phyloP scores from a whole-genome alignment of 2,888 invertebrate genomes.

The Serripes groenlandicus region DNA sequence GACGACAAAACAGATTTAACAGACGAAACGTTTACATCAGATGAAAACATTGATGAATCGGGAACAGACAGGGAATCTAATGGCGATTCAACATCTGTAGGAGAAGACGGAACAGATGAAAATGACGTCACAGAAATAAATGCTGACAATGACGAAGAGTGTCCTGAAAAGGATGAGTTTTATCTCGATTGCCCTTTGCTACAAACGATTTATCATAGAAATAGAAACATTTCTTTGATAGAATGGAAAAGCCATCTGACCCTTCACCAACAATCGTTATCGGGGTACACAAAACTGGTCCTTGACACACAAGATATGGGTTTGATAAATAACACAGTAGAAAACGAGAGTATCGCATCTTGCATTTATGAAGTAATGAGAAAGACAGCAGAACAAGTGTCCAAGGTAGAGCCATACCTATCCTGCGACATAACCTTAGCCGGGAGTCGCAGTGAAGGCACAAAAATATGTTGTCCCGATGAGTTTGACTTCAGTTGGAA shows the following conservation, averaged over 20 bases:
- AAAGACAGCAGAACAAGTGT: background rate
- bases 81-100: too few species aligned
- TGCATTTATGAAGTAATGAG: background rate
- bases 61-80: too few species aligned
- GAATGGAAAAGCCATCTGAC: background rate
- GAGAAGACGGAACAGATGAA: background rate
- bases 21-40: too few species aligned
- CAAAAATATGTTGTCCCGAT: background rate
- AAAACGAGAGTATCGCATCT: background rate
- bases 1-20: too few species aligned
- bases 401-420: background rate
- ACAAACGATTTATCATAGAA: background rate
- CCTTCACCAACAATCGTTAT: background rate
- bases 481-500: constrained; percentile 13
- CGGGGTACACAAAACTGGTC: background rate
- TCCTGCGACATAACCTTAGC: background rate
- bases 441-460: background rate
- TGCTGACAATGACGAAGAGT: background rate
- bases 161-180: background rate
- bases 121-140: background rate
- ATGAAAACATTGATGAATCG: too few species aligned
- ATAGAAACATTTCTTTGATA: background rate
- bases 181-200: constrained; percentile 2
- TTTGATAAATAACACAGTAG: background rate
- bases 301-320: background rate